These are phyloP conservation scores for Oncorhynchus clarkii DNA, from an alignment of 2,113 vertebrate species.

Conservation along the genomic window DNA sequence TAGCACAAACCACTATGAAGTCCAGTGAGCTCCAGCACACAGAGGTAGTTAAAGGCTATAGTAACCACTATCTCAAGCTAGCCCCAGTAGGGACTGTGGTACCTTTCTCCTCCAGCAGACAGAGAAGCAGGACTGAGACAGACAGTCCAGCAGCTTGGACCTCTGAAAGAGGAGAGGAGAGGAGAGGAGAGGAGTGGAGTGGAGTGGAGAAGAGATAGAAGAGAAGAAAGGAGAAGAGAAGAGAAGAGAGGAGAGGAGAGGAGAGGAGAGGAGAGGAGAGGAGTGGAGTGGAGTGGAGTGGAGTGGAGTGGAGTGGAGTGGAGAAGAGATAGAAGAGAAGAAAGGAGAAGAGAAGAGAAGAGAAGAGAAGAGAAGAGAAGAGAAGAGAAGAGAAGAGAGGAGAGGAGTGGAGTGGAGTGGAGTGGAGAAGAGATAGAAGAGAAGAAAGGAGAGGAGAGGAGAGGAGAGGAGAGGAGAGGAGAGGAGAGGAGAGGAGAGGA, in stretches of 20 bases:
- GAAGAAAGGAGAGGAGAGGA: neutral
- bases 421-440: neutral
- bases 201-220: too few species aligned
- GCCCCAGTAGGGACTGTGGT: conserved; percentile 37
- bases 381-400: neutral
- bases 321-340: neutral
- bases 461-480: neutral
- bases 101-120: conserved; percentile 81
- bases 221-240: neutral
- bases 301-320: neutral
- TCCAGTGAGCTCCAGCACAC: too few species aligned
- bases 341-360: neutral
- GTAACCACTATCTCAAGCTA: conserved; percentile 29
- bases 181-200: neutral
- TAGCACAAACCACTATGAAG: too few species aligned
- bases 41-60: neutral
- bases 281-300: neutral
- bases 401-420: neutral
- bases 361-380: neutral
- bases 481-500: neutral
- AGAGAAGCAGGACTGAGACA: conserved; percentile 80
- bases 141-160: conserved; percentile 74
- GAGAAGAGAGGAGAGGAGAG: neutral
- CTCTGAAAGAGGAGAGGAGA: conserved; percentile 47
- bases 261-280: neutral